Evolutionary conservation across 2,797 vertebrate species (phyloP).

Genomic region (Spatula clypeata): DNA sequence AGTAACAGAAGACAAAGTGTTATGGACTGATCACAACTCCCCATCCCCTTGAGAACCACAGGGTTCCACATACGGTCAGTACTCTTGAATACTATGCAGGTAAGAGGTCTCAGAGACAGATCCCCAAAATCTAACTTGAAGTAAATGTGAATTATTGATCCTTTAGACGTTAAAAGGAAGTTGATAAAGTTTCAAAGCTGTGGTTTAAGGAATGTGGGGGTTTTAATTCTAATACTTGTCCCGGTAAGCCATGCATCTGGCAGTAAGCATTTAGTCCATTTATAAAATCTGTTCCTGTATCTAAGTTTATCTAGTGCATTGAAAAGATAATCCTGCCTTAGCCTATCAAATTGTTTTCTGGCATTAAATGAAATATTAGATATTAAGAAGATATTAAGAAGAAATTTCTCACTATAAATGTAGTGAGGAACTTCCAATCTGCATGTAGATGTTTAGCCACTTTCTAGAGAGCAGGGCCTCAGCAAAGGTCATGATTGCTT

Average conservation of each 20-base stretch:
- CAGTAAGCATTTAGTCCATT: constrained; percentile 47
- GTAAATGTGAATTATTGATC: neutral
- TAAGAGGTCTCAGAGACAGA: neutral
- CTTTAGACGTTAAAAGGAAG: neutral
- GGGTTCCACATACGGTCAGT: neutral
- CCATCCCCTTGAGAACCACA: rapidly evolving
- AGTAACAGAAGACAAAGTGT: too few species aligned
- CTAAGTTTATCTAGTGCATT: constrained; percentile 8
- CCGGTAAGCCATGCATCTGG: neutral
- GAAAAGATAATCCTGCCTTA: constrained; percentile 8
- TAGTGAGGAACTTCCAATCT: neutral
- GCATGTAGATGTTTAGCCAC: neutral
- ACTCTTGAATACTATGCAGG: neutral
- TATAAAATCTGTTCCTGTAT: constrained; percentile 20
- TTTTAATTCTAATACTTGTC: neutral
- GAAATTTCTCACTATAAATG: too few species aligned
- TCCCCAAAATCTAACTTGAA: neutral
- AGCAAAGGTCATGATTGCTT: neutral
- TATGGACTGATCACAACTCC: too few species aligned
- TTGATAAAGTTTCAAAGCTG: neutral
- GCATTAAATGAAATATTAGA: neutral
- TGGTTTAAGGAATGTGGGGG: constrained; percentile 5
- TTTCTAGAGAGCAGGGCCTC: neutral
- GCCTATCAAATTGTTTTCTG: neutral
- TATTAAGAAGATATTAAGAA: too few species aligned